These are phyloP conservation scores for Pseudomyrmex dendroicus DNA, from an alignment of 1,140 invertebrate genomes.

Conservation along the genomic window DNA sequence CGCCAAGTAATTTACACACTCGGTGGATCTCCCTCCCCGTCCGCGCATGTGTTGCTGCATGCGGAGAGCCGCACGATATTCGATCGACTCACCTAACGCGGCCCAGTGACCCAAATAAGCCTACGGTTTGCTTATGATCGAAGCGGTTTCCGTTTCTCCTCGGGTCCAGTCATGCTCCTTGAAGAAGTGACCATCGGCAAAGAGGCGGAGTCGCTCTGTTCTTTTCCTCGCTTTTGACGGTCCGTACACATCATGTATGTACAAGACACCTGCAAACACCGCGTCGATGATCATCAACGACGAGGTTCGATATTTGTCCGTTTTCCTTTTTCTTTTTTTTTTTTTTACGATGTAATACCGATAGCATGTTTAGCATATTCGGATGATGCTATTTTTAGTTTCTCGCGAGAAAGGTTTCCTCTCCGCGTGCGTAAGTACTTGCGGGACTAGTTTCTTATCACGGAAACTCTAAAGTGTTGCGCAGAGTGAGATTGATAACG, in stretches of 20 bases:
- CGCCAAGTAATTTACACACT: conserved; percentile 21
- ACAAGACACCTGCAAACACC: conserved; percentile 1
- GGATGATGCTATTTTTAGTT: neutral
- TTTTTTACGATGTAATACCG: neutral
- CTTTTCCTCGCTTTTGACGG: conserved; percentile 3
- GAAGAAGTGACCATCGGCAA: conserved; percentile 24
- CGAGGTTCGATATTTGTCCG: too few relatives aligned
- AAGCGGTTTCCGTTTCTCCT: conserved; percentile 34
- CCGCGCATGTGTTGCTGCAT: neutral
- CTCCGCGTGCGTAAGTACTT: neutral
- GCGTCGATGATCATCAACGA: neutral
- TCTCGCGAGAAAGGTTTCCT: neutral
- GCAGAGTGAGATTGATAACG: neutral
- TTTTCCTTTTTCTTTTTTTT: too few relatives aligned
- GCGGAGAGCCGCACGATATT: conserved; percentile 42
- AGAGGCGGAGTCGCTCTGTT: conserved; percentile 5
- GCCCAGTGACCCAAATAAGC: conserved; percentile 78
- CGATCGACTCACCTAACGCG: conserved; percentile 66
- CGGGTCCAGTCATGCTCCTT: conserved; percentile 23
- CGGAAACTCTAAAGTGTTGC: neutral
- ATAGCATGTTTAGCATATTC: neutral
- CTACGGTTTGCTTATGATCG: conserved; percentile 61
- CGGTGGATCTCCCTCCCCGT: neutral
- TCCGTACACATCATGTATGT: neutral
- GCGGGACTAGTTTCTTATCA: neutral